Conservation (phyloP, 2,888 invertebrate species). For the Thecophora atra region DNA sequence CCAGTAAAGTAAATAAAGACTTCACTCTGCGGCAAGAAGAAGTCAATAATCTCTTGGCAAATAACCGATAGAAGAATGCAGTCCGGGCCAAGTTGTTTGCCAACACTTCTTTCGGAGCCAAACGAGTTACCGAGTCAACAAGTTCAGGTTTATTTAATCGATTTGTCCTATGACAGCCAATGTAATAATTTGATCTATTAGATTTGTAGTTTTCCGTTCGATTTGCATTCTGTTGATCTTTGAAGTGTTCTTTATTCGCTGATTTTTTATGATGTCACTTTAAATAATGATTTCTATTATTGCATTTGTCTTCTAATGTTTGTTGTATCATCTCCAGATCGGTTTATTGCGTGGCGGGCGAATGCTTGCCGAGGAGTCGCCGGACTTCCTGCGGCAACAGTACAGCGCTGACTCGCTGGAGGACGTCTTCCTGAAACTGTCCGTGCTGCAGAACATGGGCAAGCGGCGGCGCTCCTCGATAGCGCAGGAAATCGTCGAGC, state of each 20-base stretch:
- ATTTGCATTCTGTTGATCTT: neutral
- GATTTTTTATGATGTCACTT: neutral
- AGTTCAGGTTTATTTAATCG: constrained; percentile 5
- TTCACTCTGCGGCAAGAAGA: neutral
- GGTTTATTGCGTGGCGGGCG: constrained; percentile 85
- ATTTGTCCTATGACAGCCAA: constrained; percentile 8
- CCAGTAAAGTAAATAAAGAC: too few relatives aligned
- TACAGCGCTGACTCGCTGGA: constrained; percentile 80
- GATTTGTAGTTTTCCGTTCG: neutral
- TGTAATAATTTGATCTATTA: neutral
- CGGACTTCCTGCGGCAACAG: constrained; percentile 75
- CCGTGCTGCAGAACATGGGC: constrained; percentile 83
- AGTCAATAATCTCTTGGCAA: constrained; percentile 48
- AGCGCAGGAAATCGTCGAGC: constrained; percentile 77
- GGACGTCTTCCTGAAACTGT: constrained; percentile 83
- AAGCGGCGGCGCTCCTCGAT: constrained; percentile 83
- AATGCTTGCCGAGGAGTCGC: constrained; percentile 86
- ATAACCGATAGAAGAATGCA: constrained; percentile 5
- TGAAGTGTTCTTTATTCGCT: neutral
- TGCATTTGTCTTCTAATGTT: neutral
- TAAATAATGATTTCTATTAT: neutral
- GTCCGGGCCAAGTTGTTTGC: neutral
- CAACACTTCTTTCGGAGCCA: constrained; percentile 13
- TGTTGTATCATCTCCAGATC: constrained; percentile 69
- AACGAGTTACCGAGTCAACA: neutral